Conservation (phyloP, 2,888 invertebrate genomes). For the Drosophila affinis region DNA sequence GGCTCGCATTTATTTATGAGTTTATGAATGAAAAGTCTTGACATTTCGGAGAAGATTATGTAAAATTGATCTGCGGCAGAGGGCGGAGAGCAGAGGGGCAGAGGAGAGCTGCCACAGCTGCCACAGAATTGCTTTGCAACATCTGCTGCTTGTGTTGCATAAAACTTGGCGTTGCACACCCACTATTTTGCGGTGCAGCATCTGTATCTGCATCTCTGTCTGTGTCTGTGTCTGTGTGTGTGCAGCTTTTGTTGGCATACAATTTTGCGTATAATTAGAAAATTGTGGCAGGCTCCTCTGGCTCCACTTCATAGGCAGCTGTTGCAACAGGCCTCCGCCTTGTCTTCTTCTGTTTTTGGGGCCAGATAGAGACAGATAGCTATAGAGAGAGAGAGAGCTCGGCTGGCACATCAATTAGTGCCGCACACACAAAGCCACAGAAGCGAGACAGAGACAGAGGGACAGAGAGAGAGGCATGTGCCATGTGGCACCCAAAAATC, state of each 20-base stretch:
- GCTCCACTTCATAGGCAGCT: constrained; percentile 41
- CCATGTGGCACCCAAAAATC: constrained; percentile 19
- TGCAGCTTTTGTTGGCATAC: constrained; percentile 72
- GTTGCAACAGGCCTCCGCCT: constrained; percentile 46
- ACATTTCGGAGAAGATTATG: constrained; percentile 31
- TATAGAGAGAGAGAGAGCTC: constrained; percentile 10
- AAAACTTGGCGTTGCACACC: constrained; percentile 52
- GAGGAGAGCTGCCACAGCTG: constrained; percentile 49
- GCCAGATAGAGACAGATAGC: no score
- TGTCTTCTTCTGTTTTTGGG: constrained; percentile 22
- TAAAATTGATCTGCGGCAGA: constrained; percentile 5
- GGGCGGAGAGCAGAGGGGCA: no score
- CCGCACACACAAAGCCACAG: constrained; percentile 69
- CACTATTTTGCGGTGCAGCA: constrained; percentile 12
- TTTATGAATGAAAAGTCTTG: constrained; percentile 53
- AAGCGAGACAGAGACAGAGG: neutral
- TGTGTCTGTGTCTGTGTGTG: constrained; percentile 35
- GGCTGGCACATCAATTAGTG: constrained; percentile 75
- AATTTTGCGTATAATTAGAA: constrained; percentile 79
- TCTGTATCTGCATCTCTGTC: constrained; percentile 2
- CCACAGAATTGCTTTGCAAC: constrained; percentile 49
- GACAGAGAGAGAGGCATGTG: constrained; percentile 17
- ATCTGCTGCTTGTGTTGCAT: constrained; percentile 64
- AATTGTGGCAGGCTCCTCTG: constrained; percentile 71
- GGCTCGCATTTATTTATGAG: constrained; percentile 5